These are phyloP conservation scores for Cydia fagiglandana DNA, from an alignment of 1,140 invertebrate genomes.

Conservation along the genomic window DNA sequence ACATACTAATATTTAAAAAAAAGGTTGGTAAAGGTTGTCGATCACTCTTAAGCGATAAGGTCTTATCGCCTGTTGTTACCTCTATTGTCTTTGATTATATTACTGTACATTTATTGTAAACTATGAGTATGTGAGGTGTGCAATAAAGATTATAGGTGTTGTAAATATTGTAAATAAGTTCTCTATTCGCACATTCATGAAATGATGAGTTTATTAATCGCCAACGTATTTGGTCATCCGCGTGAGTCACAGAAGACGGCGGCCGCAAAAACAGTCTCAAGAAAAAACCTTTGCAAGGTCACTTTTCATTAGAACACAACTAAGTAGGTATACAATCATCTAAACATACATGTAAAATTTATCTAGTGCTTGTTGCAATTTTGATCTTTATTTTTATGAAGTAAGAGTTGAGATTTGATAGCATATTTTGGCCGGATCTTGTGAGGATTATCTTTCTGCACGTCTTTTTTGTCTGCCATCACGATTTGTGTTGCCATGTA, in stretches of 20 bases:
- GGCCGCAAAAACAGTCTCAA: constrained; percentile 15
- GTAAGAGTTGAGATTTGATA: background rate
- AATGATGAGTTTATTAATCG: constrained; percentile 10
- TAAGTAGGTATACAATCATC: background rate
- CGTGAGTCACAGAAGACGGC: background rate
- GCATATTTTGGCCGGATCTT: background rate
- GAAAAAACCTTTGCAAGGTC: constrained; percentile 26
- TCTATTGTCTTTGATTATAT: too few species aligned
- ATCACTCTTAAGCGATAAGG: too few species aligned
- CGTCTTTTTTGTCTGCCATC: background rate
- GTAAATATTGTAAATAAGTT: background rate
- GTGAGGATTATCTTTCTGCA: background rate
- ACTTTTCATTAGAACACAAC: background rate
- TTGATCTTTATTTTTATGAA: background rate
- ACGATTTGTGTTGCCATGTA: background rate
- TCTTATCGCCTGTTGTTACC: too few species aligned
- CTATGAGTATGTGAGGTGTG: too few species aligned
- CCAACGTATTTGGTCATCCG: constrained; percentile 1
- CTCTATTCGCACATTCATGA: background rate
- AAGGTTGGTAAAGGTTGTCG: too few species aligned
- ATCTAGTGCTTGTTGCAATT: background rate
- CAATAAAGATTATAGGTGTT: too few species aligned
- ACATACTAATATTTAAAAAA: too few species aligned
- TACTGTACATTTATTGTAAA: too few species aligned
- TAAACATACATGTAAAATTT: background rate